Base-by-base conservation (phyloP, 2,797 vertebrate species). In the Phrynocephalus guinanensis region DNA sequence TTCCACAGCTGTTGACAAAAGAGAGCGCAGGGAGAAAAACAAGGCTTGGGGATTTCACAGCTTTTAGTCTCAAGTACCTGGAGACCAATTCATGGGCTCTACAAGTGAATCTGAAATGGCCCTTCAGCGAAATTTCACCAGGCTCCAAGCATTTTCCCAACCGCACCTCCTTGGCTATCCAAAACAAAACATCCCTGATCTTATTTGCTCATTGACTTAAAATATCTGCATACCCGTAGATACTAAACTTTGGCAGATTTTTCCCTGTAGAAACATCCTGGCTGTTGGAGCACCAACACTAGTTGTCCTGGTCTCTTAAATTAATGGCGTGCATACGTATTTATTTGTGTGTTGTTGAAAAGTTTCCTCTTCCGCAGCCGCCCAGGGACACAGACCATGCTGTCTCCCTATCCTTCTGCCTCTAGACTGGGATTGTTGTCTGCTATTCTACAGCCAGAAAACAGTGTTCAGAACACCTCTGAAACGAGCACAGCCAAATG, bases 1-100 rank as follows among this genome's bases (percentile, higher is more conserved):
- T 90, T 93, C 89, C 56, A 87, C 92, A 92, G 92, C 90, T 93
- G 87, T 82, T 85, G 83, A 44, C 20, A 24, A 87, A 92, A 91
- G 70, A 4, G 78, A 13, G 11, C 10, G 86, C 18, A 33, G 0
- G 1, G 84, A 30, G 28, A 80, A 18, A 85, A 70, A 85, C 16
- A 13, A 30, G 85, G 2, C 9, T 15, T 73, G 71, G 16, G 28
- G 67, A 33, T 89, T 93, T 78, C 83, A n/a, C 83, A 83, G 79
- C 13, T 86, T 91, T 71, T 88, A 75, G 86, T 11, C 78, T 87
- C 33, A 66, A 80, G 90, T 38, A 30, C 87, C 83, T 16, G 28
- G 33, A 90, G n/a, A 86, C 56, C 78, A 73, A 84, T 70, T 38
- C 44, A 52, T 1, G 0, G 0, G 0, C 1, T 63, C 78, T 26